Evolutionary conservation across 2,888 invertebrate species (phyloP), one percentile per base, ranked within the genome.

Genomic region (Plebejus argus): DNA sequence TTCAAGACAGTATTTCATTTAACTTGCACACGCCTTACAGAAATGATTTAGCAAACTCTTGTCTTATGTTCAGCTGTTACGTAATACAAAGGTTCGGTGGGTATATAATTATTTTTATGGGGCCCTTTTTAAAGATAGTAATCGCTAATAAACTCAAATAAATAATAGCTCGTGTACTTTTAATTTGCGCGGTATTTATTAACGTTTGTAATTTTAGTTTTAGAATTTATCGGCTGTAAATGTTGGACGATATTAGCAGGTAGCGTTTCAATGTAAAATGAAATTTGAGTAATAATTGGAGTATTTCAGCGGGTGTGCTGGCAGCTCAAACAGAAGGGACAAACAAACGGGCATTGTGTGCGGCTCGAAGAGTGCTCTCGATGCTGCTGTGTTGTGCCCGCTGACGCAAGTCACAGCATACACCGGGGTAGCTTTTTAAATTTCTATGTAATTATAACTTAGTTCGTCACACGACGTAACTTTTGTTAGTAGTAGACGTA

Each of bases 321-420:
- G 84, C 84, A 79, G 80, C 76, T 85, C 88, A 89, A 90, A 91
- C 90, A 90, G 84, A 83, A 83, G 83, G 85, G 86, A 86, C 87
- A 90, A 90, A 91, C 90, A 90, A 84, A 85, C 87, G 85, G 79
- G 84, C 84, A 86, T 88, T 87, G 89, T 86, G 85, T 82, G 82
- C 80, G 79, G 79, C 81, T 80, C 82, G 82, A 88, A 86, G 86
- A 89, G 89, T 87, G 85, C 84, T 84, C 82, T 85, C 81, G 82
- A 82, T 81, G 82, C 79, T 56, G 82, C 80, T 79, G 79, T 78
- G 74, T 78, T 78, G 74, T 78, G 61, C 78, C 77, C 58, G 76
- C 72, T 28, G 76, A 78, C 76, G 71, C 80, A 81, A 82, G 81
- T 78, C 72, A 83, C 12, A 78, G 33, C 20, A 39, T 75, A n/a